Evolutionary conservation across 1,140 invertebrate genomes (phyloP), one percentile per base, ranked within the genome.

Genomic region (Rhyacophila brunnea): DNA sequence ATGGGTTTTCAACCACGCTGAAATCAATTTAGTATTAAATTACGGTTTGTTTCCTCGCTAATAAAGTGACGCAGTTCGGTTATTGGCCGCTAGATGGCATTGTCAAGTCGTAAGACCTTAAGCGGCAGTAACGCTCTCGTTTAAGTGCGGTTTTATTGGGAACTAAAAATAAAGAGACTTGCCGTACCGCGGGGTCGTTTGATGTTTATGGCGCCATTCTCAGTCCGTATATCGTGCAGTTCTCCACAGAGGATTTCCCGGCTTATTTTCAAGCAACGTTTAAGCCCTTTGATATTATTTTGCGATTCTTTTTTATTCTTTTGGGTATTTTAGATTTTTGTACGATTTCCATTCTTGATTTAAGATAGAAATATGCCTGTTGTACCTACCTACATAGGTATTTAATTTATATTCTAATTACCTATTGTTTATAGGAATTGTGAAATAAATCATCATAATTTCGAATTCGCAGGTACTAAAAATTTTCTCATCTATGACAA

Each of bases 141-240:
- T 58, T 40, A 34, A 42, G 13, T 38, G 60, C 60, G 66, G 68
- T 45, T 50, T 57, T 64, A 65, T 60, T 40, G 34, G 44, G 62
- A 62, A 71, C 68, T 71, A 69, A 68, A 67, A 60, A 49, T 48
- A 62, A 61, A 63, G 59, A 64, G 50, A 28, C 4, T 28, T 28
- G 23, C n/a, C 23, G 23, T 60, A 59, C 58, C 66, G 62, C 58
- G 66, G 70, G 44, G 58, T 55, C 50, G 43, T 57, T 60, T 65
- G 58, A 74, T 71, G 69, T 74, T 76, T 76, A 74, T 71, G 72
- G 71, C 70, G 68, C 71, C 71, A 71, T 74, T 74, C 71, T 71
- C 70, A 72, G 68, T 72, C 68, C 68, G 68, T 74, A 73, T 73
- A 74, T 70, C 69, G 67, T 68, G 50, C 67, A 63, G 54, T 66